Percentiles rank a stretch among this genome's conserved stretches.
phyloP scores from a whole-genome alignment of 2,797 vertebrate species.

The Buceros bicornis region DNA sequence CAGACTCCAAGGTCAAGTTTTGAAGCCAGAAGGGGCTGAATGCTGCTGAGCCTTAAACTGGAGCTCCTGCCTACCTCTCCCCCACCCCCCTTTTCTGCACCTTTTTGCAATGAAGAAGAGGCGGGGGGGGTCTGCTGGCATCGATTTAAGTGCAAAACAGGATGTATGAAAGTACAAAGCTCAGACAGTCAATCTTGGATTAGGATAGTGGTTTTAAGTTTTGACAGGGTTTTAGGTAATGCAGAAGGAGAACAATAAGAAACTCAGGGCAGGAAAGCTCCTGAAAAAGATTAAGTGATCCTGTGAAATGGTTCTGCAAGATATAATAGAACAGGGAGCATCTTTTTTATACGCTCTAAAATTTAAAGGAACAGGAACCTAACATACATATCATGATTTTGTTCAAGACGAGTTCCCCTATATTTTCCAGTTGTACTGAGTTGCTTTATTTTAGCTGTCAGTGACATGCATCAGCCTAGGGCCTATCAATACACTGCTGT shows the following conservation, averaged over 20 bases:
- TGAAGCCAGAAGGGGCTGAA: background rate
- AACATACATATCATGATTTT: background rate
- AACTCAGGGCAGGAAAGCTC: constrained; percentile 3
- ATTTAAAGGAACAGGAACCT: constrained; percentile 7
- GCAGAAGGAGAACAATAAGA: constrained; percentile 32
- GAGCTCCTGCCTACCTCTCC: background rate
- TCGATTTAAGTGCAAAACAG: constrained; percentile 16
- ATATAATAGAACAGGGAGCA: background rate
- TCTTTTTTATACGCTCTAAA: background rate
- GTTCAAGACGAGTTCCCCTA: background rate
- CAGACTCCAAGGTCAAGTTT: constrained; percentile 28
- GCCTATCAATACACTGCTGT: background rate
- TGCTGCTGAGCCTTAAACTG: background rate
- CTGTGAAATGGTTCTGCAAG: constrained; percentile 29
- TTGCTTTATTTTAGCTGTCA: background rate
- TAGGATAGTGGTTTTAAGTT: constrained; percentile 53
- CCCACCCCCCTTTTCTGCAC: background rate
- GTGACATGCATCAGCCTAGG: background rate
- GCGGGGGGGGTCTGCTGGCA: background rate
- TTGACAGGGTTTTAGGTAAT: constrained; percentile 38
- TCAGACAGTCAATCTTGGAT: constrained; percentile 2
- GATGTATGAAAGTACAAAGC: background rate
- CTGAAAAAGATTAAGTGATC: constrained; percentile 30
- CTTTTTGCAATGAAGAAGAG: background rate
- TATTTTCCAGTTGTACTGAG: background rate